These are phyloP conservation scores for Patella pellucida DNA, from an alignment of 2,888 invertebrate genomes.

Conservation along the genomic window DNA sequence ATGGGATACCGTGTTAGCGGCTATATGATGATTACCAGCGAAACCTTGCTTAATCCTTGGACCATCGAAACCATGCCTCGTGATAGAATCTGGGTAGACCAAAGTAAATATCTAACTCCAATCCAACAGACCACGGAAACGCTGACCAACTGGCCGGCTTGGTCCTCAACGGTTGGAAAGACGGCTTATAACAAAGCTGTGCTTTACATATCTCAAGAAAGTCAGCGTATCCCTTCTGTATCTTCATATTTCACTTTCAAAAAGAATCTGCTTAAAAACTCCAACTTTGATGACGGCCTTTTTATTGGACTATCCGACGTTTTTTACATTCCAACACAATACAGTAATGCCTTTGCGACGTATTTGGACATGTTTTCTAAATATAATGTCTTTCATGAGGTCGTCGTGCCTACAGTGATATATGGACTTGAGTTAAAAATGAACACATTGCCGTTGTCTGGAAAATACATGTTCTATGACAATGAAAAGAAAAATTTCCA, in stretches of 20 bases:
- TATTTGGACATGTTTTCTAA: constrained; percentile 4
- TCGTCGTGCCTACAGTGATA: not conserved
- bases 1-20: not conserved
- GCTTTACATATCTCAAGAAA: not conserved
- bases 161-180: not conserved
- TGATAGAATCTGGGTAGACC: not conserved
- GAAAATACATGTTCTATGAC: not conserved
- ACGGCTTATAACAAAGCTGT: not conserved
- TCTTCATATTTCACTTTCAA: not conserved
- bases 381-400: not conserved
- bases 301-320: constrained; percentile 3
- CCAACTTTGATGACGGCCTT: not conserved
- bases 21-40: not conserved
- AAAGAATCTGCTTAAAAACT: not conserved
- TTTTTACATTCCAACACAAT: not conserved
- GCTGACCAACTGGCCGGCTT: not conserved
- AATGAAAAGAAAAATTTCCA: not conserved
- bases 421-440: not conserved
- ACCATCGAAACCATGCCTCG: not conserved
- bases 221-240: not conserved
- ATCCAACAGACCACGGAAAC: not conserved
- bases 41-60: constrained; percentile 2
- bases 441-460: not conserved
- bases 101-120: not conserved
- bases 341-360: not conserved